Percentiles rank a stretch among this genome's conserved stretches.
Evolutionary conservation across 2,113 vertebrate genomes (phyloP).

Genomic region (Ptilonorhynchus violaceus): DNA sequence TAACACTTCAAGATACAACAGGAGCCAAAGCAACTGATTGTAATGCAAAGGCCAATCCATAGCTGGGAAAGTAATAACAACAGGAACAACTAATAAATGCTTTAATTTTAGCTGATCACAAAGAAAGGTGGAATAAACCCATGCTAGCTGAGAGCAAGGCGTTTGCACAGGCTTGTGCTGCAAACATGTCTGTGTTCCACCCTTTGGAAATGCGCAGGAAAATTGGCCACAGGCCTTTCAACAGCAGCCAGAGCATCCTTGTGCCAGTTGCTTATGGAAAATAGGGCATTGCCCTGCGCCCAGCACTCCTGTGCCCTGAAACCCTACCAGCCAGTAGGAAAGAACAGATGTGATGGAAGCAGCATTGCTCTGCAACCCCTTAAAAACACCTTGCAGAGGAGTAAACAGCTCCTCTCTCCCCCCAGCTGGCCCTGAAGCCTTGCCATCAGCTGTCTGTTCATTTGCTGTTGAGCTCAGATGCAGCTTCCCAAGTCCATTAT

Average conservation of each 20-base stretch:
- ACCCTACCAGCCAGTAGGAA: neutral
- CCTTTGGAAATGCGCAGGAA: neutral
- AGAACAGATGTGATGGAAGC: neutral
- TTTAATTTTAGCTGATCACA: neutral
- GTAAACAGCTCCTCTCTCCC: neutral
- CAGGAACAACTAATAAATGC: neutral
- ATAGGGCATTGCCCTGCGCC: accelerated
- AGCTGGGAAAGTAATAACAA: neutral
- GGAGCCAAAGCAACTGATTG: neutral
- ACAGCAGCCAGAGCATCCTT: neutral
- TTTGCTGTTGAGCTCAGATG: neutral
- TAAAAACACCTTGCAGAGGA: neutral
- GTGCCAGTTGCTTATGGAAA: neutral
- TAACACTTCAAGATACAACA: neutral
- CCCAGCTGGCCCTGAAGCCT: neutral
- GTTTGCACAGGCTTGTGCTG: accelerated
- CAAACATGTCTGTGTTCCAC: neutral
- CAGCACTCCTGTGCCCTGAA: neutral
- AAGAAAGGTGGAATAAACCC: neutral
- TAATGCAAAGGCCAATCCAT: neutral
- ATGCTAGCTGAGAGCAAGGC: neutral
- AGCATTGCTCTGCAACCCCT: neutral
- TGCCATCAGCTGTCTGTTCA: neutral
- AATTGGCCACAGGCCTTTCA: neutral
- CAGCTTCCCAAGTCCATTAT: neutral